Conservation (phyloP, 2,797 vertebrate species). For the Nothura maculosa region DNA sequence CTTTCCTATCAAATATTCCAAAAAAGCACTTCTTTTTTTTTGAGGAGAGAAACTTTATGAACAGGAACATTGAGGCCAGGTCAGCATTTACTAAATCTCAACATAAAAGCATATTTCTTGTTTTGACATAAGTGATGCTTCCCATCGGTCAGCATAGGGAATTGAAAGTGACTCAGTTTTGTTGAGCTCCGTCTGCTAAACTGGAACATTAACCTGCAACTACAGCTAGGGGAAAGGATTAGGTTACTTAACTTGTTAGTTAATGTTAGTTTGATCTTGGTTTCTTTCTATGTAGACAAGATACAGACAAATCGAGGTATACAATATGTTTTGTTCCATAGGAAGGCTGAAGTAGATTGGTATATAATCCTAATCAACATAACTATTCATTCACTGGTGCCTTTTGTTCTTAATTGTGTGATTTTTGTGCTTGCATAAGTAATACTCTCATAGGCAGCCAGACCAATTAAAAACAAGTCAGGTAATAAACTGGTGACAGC, state of each 20-base stretch:
- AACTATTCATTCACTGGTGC: not conserved
- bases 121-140: slow-evolving; percentile 15
- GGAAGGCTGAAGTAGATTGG: not conserved
- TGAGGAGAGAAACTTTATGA: not conserved
- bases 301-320: not conserved
- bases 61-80: not conserved
- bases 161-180: slow-evolving; percentile 13
- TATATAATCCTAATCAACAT: not conserved
- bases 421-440: not conserved
- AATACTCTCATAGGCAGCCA: not conserved
- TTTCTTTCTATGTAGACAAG: not conserved
- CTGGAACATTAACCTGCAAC: not conserved
- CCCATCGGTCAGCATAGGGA: not conserved
- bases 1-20: not conserved
- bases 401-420: not conserved
- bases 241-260: not conserved
- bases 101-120: not conserved
- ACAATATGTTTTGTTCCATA: not conserved
- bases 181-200: slow-evolving; percentile 28
- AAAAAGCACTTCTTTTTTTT: not conserved
- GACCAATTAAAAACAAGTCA: not conserved
- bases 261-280: not conserved
- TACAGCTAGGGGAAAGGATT: not conserved
- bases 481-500: not conserved
- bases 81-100: slow-evolving; percentile 19